Conservation (phyloP, 2,797 vertebrate species). For the Columba guinea region DNA sequence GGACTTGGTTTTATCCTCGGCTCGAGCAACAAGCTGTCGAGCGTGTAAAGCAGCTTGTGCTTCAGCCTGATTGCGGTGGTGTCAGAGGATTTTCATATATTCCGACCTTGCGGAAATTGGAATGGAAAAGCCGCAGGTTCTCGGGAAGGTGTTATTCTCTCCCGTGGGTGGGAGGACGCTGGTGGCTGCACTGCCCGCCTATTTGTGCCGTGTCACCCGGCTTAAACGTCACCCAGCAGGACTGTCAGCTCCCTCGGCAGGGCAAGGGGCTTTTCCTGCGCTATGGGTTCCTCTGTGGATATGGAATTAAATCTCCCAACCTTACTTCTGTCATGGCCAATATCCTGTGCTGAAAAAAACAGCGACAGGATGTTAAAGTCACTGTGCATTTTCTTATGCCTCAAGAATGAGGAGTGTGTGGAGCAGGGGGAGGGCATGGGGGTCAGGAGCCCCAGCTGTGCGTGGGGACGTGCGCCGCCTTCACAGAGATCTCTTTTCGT, state of each 20-base stretch:
- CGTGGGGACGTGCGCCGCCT: background rate
- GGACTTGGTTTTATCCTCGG: background rate
- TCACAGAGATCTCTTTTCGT: conserved; percentile 46
- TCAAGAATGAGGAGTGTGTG: background rate
- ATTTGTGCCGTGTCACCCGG: background rate
- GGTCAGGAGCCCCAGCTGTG: background rate
- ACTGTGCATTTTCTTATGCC: background rate
- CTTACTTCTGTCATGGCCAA: background rate
- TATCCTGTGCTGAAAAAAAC: background rate
- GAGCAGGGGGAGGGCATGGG: background rate
- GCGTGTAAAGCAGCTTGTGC: background rate
- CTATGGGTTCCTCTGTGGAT: background rate
- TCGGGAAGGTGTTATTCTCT: background rate
- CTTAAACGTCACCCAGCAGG: background rate
- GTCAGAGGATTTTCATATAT: background rate
- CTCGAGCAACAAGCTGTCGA: background rate
- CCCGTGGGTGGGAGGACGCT: background rate
- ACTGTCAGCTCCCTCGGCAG: background rate
- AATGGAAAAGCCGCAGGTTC: background rate
- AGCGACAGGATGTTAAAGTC: background rate
- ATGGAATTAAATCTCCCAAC: background rate
- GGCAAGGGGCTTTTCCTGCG: background rate
- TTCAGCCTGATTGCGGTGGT: background rate
- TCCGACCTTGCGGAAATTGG: background rate
- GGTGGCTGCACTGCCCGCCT: background rate